A percentile compares a stretch with the other conserved stretches of the same genome.
Conservation (phyloP, 2,888 invertebrate genomes). For the Pachycephus smyrnensis region DNA sequence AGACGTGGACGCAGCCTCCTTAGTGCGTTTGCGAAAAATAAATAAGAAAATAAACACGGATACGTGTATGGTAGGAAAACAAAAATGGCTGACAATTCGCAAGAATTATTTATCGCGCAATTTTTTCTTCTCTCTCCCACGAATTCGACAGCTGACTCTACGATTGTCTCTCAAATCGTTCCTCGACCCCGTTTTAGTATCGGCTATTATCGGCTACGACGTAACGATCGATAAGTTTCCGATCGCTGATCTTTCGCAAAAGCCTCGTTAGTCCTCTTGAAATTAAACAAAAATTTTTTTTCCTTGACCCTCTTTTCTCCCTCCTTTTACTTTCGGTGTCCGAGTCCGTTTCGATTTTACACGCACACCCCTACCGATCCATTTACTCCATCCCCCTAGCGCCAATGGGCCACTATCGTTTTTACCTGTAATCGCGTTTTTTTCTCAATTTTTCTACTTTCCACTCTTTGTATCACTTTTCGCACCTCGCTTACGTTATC, state of each 20-base stretch:
- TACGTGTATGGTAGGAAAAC: not conserved
- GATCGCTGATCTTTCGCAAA: constrained; percentile 22
- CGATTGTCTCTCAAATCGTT: constrained; percentile 18
- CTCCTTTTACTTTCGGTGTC: not conserved
- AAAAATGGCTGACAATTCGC: not conserved
- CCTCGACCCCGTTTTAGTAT: constrained; percentile 29
- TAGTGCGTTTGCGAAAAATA: not conserved
- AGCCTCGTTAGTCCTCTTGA: not conserved
- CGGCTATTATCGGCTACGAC: constrained; percentile 24
- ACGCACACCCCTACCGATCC: not conserved
- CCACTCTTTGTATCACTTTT: not conserved
- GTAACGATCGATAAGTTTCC: constrained; percentile 41
- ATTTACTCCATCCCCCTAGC: not conserved
- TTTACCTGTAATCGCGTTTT: not conserved
- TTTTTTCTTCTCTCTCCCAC: not conserved
- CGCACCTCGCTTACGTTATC: not conserved
- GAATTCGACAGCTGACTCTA: not conserved
- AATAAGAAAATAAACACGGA: not conserved
- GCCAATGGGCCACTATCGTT: not conserved
- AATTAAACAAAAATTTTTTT: not conserved
- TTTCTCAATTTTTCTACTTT: not conserved
- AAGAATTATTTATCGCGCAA: not conserved
- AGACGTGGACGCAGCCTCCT: not conserved
- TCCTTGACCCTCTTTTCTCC: not conserved
- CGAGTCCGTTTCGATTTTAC: no score